Evolutionary conservation across 2,888 invertebrate genomes (phyloP).

Genomic region (Cinara cedri): DNA sequence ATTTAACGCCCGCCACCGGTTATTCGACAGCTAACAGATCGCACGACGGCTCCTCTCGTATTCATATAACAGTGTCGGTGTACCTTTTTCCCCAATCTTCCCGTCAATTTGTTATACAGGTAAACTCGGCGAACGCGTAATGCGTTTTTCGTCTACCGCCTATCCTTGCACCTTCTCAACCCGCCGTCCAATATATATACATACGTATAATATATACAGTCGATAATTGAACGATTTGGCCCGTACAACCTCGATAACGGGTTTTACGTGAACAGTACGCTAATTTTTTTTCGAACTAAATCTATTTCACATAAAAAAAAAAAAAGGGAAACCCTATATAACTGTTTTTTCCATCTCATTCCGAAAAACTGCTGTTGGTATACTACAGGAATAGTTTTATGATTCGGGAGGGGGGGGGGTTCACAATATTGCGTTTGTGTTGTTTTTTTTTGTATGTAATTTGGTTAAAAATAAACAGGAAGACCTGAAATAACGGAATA

Average conservation of each 20-base stretch:
- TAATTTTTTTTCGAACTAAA: background rate
- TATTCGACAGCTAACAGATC: constrained; percentile 57
- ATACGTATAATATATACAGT: background rate
- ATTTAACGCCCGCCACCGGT: constrained; percentile 50
- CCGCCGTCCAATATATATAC: background rate
- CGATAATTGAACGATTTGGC: constrained; percentile 48
- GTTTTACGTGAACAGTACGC: background rate
- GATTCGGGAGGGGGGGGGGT: too few species aligned
- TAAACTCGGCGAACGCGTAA: constrained; percentile 38
- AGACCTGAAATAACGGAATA: too few species aligned
- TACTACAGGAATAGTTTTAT: too few species aligned
- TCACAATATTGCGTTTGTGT: too few species aligned
- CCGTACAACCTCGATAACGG: background rate
- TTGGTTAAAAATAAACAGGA: too few species aligned
- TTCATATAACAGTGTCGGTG: constrained; percentile 50
- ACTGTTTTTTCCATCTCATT: too few species aligned
- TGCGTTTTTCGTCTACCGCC: constrained; percentile 2
- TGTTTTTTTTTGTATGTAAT: too few species aligned
- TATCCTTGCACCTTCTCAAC: background rate
- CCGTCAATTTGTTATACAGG: constrained; percentile 49
- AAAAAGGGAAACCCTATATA: background rate
- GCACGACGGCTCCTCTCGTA: constrained; percentile 10
- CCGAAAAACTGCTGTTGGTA: too few species aligned
- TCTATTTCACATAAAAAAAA: background rate
- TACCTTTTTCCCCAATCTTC: constrained; percentile 30